Evolutionary conservation across 1,140 invertebrate species (phyloP).

Genomic region (Acromyrmex charruanus): DNA sequence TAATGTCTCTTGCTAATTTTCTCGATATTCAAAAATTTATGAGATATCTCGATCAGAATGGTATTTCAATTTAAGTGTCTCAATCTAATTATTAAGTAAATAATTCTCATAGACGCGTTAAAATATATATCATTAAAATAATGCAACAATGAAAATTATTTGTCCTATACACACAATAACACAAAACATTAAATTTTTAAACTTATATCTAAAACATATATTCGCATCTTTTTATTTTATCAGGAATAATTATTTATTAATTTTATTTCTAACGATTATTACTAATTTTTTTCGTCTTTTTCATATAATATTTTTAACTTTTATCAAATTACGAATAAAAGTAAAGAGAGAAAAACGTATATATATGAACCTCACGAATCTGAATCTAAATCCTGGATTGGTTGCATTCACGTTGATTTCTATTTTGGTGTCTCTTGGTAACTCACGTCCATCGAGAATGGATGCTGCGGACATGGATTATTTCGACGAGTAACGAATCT

Average conservation of each 20-base stretch:
- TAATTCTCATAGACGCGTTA: not conserved
- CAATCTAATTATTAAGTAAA: not conserved
- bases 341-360: not conserved
- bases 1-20: not conserved
- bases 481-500: constrained; percentile 65
- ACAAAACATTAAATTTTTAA: constrained; percentile 2
- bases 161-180: not conserved
- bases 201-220: not conserved
- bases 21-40: not conserved
- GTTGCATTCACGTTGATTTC: constrained; percentile 24
- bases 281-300: not conserved
- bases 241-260: not conserved
- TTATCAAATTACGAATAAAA: constrained; percentile 2
- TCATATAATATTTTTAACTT: not conserved
- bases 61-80: not conserved
- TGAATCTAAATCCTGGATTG: constrained; percentile 23
- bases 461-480: constrained; percentile 62
- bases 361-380: not conserved
- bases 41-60: not conserved
- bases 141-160: not conserved
- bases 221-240: not conserved
- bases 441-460: constrained; percentile 26
- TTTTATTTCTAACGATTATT: not conserved
- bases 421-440: constrained; percentile 24
- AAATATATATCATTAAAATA: not conserved